These are phyloP conservation scores for Mizuhopecten yessoensis DNA, from an alignment of 1,140 invertebrate species.

Conservation along the genomic window DNA sequence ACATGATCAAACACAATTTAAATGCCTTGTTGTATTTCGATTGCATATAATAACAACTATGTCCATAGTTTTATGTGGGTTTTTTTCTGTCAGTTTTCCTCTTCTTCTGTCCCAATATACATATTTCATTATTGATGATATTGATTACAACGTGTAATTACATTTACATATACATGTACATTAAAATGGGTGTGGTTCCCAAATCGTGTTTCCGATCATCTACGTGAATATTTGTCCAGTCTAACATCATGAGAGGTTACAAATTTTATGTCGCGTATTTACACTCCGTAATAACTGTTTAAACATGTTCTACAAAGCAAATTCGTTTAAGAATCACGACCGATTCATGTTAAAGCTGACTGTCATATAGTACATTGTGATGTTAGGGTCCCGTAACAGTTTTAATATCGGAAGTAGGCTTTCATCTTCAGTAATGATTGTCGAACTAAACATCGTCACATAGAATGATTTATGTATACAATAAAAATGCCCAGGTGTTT, in stretches of 20 bases:
- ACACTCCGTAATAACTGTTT: neutral
- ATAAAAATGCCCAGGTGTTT: neutral
- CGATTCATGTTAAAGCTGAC: neutral
- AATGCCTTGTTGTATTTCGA: neutral
- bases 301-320: neutral
- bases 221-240: neutral
- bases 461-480: neutral
- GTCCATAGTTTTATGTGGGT: neutral
- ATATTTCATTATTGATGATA: neutral
- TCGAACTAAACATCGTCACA: neutral
- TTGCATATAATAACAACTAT: neutral
- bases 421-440: neutral
- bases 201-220: neutral
- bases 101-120: neutral
- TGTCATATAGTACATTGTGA: neutral
- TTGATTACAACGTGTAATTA: neutral
- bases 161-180: neutral
- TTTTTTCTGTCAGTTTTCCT: neutral
- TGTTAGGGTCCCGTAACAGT: no score
- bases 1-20: neutral
- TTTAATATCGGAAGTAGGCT: no score
- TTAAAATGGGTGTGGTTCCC: neutral
- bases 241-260: neutral
- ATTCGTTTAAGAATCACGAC: no score
- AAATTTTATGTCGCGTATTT: neutral